Conservation (phyloP, 2,113 vertebrate species). For the Monopterus albus region DNA sequence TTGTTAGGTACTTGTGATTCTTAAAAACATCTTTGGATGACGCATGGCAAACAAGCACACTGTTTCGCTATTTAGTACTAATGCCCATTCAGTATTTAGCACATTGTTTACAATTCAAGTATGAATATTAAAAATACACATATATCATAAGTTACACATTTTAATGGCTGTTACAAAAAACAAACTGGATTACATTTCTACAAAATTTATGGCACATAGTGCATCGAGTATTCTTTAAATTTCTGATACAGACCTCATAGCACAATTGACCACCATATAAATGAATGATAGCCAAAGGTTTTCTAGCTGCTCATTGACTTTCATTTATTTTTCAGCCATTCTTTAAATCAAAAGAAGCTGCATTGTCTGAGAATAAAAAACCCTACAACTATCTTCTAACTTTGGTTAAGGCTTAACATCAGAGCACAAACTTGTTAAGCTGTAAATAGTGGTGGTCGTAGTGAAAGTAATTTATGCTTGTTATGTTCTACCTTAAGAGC, state of each 20-base stretch:
- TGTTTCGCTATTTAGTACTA: slow-evolving; percentile 64
- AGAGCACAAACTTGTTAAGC: slow-evolving; percentile 42
- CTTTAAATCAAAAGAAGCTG: slow-evolving; percentile 75
- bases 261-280: slow-evolving; percentile 78
- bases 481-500: slow-evolving; percentile 1
- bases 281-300: slow-evolving; percentile 73
- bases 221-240: slow-evolving; percentile 86
- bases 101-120: slow-evolving; percentile 83
- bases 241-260: slow-evolving; percentile 94
- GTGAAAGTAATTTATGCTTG: slow-evolving; percentile 6
- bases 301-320: slow-evolving; percentile 81
- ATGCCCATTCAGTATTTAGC: slow-evolving; percentile 73
- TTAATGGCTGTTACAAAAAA: slow-evolving; percentile 73
- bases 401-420: slow-evolving; percentile 80
- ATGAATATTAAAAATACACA: slow-evolving; percentile 79
- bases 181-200: slow-evolving; percentile 75
- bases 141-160: slow-evolving; percentile 79
- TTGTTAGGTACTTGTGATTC: slow-evolving; percentile 66
- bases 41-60: slow-evolving; percentile 71
- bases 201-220: slow-evolving; percentile 89
- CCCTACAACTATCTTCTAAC: slow-evolving; percentile 64
- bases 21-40: slow-evolving; percentile 84
- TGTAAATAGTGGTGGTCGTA: slow-evolving; percentile 30
- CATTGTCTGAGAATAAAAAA: slow-evolving; percentile 60
- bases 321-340: slow-evolving; percentile 47